Evolutionary conservation across 1,140 invertebrate species (phyloP).

Genomic region (Rhopalosiphum padi): DNA sequence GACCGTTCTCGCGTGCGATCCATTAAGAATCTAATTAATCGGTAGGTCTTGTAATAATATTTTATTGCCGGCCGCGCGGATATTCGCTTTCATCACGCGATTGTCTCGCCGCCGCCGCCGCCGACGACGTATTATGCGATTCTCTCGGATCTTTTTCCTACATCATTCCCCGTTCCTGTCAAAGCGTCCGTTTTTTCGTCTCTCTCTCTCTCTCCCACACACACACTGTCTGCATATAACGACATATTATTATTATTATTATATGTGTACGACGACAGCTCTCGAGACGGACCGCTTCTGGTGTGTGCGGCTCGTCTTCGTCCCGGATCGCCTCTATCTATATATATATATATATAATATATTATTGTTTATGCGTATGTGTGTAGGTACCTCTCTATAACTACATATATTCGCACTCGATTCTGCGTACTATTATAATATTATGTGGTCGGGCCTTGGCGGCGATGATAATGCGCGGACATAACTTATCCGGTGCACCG

Average conservation of each 20-base stretch:
- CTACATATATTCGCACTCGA: not conserved
- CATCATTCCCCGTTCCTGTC: not conserved
- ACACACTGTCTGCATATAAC: not conserved
- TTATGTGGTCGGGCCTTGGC: not conserved
- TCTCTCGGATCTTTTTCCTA: not conserved
- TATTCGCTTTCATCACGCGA: constrained; percentile 51
- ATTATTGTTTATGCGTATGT: not conserved
- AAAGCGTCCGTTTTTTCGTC: not conserved
- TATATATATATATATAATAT: too few species aligned
- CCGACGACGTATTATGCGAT: not conserved
- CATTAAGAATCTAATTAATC: constrained; percentile 49
- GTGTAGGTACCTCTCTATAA: not conserved
- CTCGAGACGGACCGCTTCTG: not conserved
- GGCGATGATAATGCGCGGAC: not conserved
- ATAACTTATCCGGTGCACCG: not conserved
- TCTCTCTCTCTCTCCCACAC: not conserved
- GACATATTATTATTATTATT: not conserved
- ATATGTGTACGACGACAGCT: not conserved
- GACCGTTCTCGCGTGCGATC: constrained; percentile 18
- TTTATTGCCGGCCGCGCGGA: constrained; percentile 33
- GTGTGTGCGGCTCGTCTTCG: not conserved
- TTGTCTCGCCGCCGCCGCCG: not conserved
- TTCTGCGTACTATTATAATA: constrained; percentile 14
- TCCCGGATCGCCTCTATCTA: not conserved
- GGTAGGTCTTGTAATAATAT: constrained; percentile 16